These are phyloP conservation scores for Sialis fuliginosa DNA, from an alignment of 2,888 invertebrate genomes.

Conservation along the genomic window DNA sequence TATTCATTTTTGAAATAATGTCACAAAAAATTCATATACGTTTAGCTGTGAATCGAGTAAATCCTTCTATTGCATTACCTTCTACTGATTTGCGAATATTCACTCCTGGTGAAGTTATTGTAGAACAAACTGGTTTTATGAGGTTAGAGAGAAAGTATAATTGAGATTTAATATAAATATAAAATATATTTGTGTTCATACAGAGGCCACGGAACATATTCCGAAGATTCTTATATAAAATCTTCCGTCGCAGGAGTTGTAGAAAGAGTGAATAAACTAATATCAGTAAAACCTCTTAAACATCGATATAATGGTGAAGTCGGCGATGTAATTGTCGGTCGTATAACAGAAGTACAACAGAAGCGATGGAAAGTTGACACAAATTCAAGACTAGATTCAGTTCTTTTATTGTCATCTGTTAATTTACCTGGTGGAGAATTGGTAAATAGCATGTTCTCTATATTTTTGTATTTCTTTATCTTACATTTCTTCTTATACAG, in stretches of 20 bases:
- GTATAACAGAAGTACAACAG: constrained; percentile 87
- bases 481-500: constrained; percentile 24
- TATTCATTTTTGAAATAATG: constrained; percentile 18
- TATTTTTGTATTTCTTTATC: too few species aligned
- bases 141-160: constrained; percentile 33
- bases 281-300: constrained; percentile 81
- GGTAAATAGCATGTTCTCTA: constrained; percentile 30
- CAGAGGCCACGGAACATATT: constrained; percentile 95
- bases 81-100: constrained; percentile 47
- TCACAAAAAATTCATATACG: constrained; percentile 39
- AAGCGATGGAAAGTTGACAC: constrained; percentile 91
- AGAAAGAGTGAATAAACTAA: constrained; percentile 86
- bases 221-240: constrained; percentile 63
- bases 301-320: constrained; percentile 85
- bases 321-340: constrained; percentile 91
- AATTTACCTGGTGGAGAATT: constrained; percentile 96
- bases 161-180: constrained; percentile 1
- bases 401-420: constrained; percentile 77
- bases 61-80: constrained; percentile 34
- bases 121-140: constrained; percentile 67
- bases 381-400: constrained; percentile 75
- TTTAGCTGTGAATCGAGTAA: constrained; percentile 44
- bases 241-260: constrained; percentile 90
- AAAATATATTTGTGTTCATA: constrained; percentile 7
- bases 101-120: constrained; percentile 79